Percentiles rank a stretch among this genome's conserved stretches.
Evolutionary conservation across 2,888 invertebrate species (phyloP).

Genomic region (Habrosyne pyritoides): DNA sequence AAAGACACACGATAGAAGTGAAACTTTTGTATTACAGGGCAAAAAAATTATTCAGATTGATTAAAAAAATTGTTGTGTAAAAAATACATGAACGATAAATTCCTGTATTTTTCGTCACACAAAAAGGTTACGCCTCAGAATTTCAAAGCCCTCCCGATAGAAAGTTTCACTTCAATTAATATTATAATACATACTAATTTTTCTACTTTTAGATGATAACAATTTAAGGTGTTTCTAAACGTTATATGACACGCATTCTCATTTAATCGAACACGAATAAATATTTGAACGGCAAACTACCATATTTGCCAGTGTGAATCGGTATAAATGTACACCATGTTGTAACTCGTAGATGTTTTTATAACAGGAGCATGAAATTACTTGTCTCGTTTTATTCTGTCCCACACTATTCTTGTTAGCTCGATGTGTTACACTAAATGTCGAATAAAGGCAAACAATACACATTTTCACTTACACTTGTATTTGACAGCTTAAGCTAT

Average conservation of each 20-base stretch:
- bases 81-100: too few relatives aligned
- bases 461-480: too few relatives aligned
- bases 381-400: slow-evolving; percentile 46
- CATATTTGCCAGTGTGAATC: slow-evolving; percentile 79
- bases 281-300: slow-evolving; percentile 42
- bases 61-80: too few relatives aligned
- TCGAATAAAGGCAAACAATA: background rate
- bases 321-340: slow-evolving; percentile 61
- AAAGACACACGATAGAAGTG: too few relatives aligned
- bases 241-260: slow-evolving; percentile 70
- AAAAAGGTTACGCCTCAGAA: too few relatives aligned
- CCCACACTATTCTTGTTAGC: slow-evolving; percentile 9
- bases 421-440: background rate
- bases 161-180: too few relatives aligned
- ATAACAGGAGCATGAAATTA: slow-evolving; percentile 76
- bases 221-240: background rate
- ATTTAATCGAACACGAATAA: slow-evolving; percentile 33
- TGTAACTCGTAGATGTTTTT: slow-evolving; percentile 63
- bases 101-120: too few relatives aligned
- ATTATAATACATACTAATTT: too few relatives aligned
- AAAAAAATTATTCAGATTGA: too few relatives aligned
- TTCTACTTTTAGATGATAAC: background rate
- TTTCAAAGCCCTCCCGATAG: too few relatives aligned
- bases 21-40: too few relatives aligned
- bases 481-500: too few relatives aligned